Conservation (phyloP, 1,140 invertebrate species). For the Pectinophora gossypiella region DNA sequence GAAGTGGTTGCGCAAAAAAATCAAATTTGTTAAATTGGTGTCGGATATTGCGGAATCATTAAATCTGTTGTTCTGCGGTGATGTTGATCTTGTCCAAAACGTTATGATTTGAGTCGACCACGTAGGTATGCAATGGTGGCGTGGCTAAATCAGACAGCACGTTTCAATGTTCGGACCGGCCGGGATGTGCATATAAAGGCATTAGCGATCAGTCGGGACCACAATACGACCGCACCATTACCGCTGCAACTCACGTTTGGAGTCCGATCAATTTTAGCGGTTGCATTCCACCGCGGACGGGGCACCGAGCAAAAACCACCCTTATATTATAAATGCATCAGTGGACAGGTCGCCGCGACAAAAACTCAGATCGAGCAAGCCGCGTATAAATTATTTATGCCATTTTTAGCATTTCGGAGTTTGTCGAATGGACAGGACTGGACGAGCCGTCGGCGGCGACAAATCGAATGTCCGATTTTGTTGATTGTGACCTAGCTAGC, state of each 20-base stretch:
- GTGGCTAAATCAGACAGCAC: too few relatives aligned
- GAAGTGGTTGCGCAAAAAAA: too few relatives aligned
- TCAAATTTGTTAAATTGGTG: too few relatives aligned
- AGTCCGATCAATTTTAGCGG: conserved; percentile 73
- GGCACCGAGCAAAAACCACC: conserved; percentile 68
- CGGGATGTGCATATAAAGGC: neutral
- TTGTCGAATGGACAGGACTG: neutral
- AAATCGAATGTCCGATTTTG: neutral
- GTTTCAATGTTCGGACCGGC: too few relatives aligned
- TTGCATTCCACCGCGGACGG: conserved; percentile 62
- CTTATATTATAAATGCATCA: conserved; percentile 75
- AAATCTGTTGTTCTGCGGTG: too few relatives aligned
- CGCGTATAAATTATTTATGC: conserved; percentile 73
- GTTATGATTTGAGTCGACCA: too few relatives aligned
- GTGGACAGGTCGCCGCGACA: conserved; percentile 65
- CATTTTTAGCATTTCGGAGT: conserved; percentile 71
- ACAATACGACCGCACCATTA: conserved; percentile 30
- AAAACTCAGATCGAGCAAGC: conserved; percentile 56
- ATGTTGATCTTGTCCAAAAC: too few relatives aligned
- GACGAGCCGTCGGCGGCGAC: neutral
- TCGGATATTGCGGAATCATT: too few relatives aligned
- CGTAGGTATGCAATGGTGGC: too few relatives aligned
- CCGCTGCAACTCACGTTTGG: conserved; percentile 61
- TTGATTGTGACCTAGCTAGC: neutral
- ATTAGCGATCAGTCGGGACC: neutral